Evolutionary conservation across 2,888 invertebrate genomes (phyloP), one percentile per base, ranked within the genome.

Genomic region (Lepidochrysops patricia): DNA sequence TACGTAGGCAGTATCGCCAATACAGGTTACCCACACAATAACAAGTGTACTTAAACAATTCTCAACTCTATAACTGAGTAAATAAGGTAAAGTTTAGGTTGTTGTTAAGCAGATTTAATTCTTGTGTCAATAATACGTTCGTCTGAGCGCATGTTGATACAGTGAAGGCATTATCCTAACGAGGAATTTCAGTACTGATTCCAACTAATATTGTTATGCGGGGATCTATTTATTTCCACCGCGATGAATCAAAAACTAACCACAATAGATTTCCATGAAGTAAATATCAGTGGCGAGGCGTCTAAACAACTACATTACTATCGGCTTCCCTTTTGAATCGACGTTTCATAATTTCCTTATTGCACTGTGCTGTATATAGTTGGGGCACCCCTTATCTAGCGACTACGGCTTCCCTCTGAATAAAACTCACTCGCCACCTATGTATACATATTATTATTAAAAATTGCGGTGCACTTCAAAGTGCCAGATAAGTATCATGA

Each of bases 1-100:
- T 43, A 12, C 19, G 43, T 43, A 43, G 43, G 43, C 19, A 43
- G 19, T 9, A 43, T 9, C 43, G 19, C 43, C 43, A 43, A 43
- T 19, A 43, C 19, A 19, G 43, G 12, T 19, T 43, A n/a, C 4
- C 19, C 37, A 29, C 29, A 29, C 29, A 43, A 43, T 19, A 43
- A 43, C 43, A 43, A 43, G 43, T 43, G 19, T 43, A 19, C 43
- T 43, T 43, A 43, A 43, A 43, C 19, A 43, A 43, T 43, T 43
- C 19, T 43, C 43, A 4, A 19, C 43, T 43, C 19, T 43, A 19
- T 43, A 19, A 4, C 3, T 19, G 15, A 43, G 43, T 9, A 43
- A 19, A 19, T 7, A 43, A 43, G 43, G 23, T 43, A 43, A 43
- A 43, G 7, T 43, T 43, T 23, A 23, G 4, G 19, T 29, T 6